Evolutionary conservation across 2,797 vertebrate genomes (phyloP).

Genomic region (Scolopax rusticola): DNA sequence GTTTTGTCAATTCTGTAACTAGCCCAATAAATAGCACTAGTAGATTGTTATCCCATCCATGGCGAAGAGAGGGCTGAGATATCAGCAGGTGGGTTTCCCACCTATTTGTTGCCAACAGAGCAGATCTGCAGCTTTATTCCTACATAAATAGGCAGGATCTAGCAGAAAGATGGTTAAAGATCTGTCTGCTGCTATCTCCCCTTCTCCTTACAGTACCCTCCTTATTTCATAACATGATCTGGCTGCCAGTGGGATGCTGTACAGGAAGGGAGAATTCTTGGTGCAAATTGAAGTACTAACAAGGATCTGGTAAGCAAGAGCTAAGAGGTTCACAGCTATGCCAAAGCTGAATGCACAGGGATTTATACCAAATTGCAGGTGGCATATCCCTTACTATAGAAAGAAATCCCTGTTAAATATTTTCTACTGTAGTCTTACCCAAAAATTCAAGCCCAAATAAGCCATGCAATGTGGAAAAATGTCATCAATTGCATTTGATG

Average conservation of each 20-base stretch:
- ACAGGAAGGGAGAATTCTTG: neutral
- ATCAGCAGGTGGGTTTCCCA: slow-evolving; percentile 44
- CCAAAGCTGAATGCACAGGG: neutral
- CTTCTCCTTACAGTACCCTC: neutral
- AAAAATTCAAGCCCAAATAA: neutral
- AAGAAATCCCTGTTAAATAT: neutral
- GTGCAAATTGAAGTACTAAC: neutral
- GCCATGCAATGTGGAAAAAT: fast-evolving
- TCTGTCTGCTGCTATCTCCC: neutral
- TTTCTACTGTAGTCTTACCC: neutral
- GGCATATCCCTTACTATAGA: neutral
- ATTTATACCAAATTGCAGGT: neutral
- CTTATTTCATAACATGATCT: neutral
- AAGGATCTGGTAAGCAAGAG: neutral
- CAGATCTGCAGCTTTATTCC: neutral
- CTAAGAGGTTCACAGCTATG: neutral
- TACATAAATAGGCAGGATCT: neutral
- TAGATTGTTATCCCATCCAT: neutral
- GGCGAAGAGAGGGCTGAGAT: neutral
- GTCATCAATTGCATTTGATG: neutral
- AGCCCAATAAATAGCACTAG: neutral
- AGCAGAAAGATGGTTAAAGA: neutral
- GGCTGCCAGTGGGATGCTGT: neutral
- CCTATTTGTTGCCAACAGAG: slow-evolving; percentile 51
- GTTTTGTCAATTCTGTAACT: neutral